phyloP scores from a whole-genome alignment of 2,888 invertebrate genomes.

The Trissolcus brochymenae region DNA sequence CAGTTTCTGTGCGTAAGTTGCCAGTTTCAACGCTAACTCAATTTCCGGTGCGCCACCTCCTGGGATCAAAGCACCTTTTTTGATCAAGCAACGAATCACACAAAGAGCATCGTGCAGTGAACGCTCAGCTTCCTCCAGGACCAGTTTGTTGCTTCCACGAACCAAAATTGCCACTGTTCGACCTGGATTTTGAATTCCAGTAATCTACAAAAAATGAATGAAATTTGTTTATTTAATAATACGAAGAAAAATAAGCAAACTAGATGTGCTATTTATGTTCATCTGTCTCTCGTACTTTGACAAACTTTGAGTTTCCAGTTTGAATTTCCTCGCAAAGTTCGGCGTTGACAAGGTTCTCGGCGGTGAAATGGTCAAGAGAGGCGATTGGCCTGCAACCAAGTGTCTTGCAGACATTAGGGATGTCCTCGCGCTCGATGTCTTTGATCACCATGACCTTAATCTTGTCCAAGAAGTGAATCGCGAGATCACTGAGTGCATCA shows the following conservation, averaged over 20 bases:
- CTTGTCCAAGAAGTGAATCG: constrained; percentile 98
- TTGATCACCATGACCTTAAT: constrained; percentile 99
- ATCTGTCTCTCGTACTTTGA: constrained; percentile 81
- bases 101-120: constrained; percentile 91
- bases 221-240: constrained; percentile 8
- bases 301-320: constrained; percentile 91
- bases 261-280: too few species aligned
- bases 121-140: constrained; percentile 88
- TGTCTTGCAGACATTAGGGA: constrained; percentile 97
- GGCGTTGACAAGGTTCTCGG: constrained; percentile 93
- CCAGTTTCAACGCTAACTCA: constrained; percentile 90
- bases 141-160: constrained; percentile 90
- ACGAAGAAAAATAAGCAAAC: too few species aligned
- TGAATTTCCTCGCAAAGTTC: constrained; percentile 96
- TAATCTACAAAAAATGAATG: constrained; percentile 79
- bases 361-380: constrained; percentile 95
- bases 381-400: constrained; percentile 96
- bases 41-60: constrained; percentile 99
- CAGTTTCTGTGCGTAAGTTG: constrained; percentile 87
- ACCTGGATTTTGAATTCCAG: constrained; percentile 91
- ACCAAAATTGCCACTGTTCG: constrained; percentile 95
- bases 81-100: constrained; percentile 96
- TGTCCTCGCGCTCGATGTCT: constrained; percentile 98
- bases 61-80: constrained; percentile 92
- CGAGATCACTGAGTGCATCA: constrained; percentile 97